phyloP scores from a whole-genome alignment of 2,888 invertebrate genomes.

The Auanema sp. region DNA sequence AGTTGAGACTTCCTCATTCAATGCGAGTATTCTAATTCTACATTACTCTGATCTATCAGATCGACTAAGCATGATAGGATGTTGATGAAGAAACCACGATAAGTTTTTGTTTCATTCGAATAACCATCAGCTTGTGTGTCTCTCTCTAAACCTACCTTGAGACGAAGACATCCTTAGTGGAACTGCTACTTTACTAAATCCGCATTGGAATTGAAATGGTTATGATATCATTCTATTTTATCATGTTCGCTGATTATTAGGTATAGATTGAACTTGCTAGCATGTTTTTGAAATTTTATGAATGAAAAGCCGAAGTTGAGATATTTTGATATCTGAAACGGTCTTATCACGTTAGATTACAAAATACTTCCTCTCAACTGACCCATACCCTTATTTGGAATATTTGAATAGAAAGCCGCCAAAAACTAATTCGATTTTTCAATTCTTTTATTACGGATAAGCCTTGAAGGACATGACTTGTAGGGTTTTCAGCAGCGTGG shows the following conservation, averaged over 20 bases:
- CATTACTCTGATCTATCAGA: background rate
- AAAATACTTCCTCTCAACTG: background rate
- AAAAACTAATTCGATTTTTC: background rate
- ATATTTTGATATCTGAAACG: background rate
- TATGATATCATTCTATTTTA: too few species aligned
- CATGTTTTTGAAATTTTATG: background rate
- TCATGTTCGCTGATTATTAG: background rate
- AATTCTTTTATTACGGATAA: conserved; percentile 4
- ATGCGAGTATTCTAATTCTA: too few species aligned
- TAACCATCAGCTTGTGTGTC: background rate
- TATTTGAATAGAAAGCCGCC: background rate
- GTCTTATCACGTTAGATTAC: background rate
- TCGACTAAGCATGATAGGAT: background rate
- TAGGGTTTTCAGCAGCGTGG: background rate
- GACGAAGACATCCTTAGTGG: background rate
- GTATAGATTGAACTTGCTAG: background rate
- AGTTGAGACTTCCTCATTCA: too few species aligned
- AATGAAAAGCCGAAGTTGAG: background rate
- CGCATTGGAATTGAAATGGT: too few species aligned
- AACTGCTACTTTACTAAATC: too few species aligned
- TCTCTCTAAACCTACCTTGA: background rate
- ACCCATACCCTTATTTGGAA: background rate
- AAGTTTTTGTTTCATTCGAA: background rate
- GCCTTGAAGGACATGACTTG: too few species aligned
- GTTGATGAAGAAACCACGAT: background rate